Base-by-base conservation (phyloP, 2,797 vertebrate species). In the Enteromius fasciolatus region DNA sequence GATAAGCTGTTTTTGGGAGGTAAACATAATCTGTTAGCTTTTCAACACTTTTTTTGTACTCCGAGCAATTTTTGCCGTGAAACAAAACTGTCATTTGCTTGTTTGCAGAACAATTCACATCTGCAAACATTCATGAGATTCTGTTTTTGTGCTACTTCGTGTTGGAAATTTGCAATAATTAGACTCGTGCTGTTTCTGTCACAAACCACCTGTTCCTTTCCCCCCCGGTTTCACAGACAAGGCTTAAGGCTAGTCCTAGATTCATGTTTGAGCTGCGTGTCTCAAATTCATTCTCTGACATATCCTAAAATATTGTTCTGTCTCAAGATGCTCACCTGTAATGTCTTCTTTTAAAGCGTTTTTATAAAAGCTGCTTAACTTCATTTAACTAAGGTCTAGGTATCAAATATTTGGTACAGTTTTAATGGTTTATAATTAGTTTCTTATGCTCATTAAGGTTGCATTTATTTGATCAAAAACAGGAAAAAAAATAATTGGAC, bases 21-120 rank as follows among this genome's bases (percentile, higher is more conserved):
- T 93, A 94, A 94, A 94, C 93, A 94, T 94, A 94, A 94, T 94
- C 93, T 92, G 92, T 94, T 93, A 93, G 93, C 94, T 94, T 94
- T 93, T 91, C 92, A 91, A 91, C 93, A 74, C 90, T 93, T 91
- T 39, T 93, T 81, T 88, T 91, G 92, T 92, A 92, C 90, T 89
- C 83, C 33, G 89, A 81, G 89, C 91, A 88, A 91, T 90, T 91
- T 91, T 85, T 90, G 89, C 89, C 86, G 90, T 88, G 91, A 86
- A 92, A 91, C 87, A 86, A 90, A 89, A 89, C 86, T 79, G 20
- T 70, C 72, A 82, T 57, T 57, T 59, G 33, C 57, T 66, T 78
- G 73, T 85, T 82, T 78, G 77, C 39, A 44, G 50, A 12, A 67
- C 28, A 76, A 39, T 70, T 5, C 46, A 80, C 50, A 20, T 20